Base-by-base conservation (phyloP, 2,113 vertebrate genomes). In the Corythornis madagascariensis region DNA sequence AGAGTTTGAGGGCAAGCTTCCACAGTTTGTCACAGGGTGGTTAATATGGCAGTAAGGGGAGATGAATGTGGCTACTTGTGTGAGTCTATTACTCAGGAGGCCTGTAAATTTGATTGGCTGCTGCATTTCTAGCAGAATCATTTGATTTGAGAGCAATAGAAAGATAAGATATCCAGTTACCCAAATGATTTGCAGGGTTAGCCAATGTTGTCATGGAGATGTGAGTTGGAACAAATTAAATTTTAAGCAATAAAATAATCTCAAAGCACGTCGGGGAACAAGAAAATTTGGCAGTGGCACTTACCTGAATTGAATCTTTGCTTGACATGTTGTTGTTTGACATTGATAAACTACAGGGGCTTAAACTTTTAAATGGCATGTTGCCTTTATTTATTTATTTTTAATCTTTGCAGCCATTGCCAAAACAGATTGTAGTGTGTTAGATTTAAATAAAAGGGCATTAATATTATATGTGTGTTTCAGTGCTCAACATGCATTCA, bases 101-200 rank as follows among this genome's bases (percentile, higher is more conserved):
- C 97, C 97, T 96, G 97, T 98, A 98, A 98, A 98, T 98, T 98
- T 98, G 97, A 98, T 98, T 98, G 98, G 98, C 97, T 98, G 97
- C 97, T 98, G 96, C 97, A 98, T 96, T 98, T 98, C 97, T 97
- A 98, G 98, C 97, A 98, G 97, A 98, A 98, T 98, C 97, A 98
- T 98, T 98, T 67, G 96, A 98, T 98, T 98, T 98, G 97, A 98
- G 97, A 98, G 97, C 97, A 98, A 98, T 98, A 98, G 98, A 98
- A 98, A 98, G 98, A 98, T 98, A 98, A 98, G 98, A 98, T 98
- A 98, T 98, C 98, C 98, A 98, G 98, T 98, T 98, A 98, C 97
- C 96, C 97, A 98, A 98, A 98, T 98, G 98, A 98, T 98, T 98
- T 98, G 97, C 97, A 97, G 98, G 97, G 97, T 98, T 98, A 98